Base-by-base conservation (phyloP, 2,113 vertebrate species). In the Spermophilus dauricus region DNA sequence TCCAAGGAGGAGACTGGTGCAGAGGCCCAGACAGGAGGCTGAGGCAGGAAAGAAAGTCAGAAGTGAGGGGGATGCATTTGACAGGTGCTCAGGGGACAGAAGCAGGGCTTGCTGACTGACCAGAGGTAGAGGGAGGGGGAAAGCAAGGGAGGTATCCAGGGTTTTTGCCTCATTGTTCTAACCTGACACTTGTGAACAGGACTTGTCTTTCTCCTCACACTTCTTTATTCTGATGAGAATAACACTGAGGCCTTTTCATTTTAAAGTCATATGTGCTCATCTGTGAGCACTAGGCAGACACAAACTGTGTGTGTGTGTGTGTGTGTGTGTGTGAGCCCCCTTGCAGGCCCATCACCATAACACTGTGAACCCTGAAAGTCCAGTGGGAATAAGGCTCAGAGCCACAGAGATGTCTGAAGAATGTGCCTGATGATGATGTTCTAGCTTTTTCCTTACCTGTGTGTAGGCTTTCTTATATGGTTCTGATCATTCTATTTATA, bases 41-140 rank as follows among this genome's bases (percentile, higher is more conserved):
- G 70, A 42, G 67, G n/a, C 24, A 75, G 22, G 26, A 16, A 58
- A 30, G 63, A 37, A 17, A 86, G 51, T 5, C 16, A 32, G n/a
- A 63, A 8, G 20, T 1, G 0, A 56, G 53, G 45, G 10, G 4
- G 51, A 22, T 10, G 53, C 5, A 20, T 4, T 18, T 30, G 5
- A 26, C 37, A 63, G 69, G 13, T 13, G 5, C 34, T 51, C 4
- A 11, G 24, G 37, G 48, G 82, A 42, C 5, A 37, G 58, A 56
- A 37, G 45, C 24, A 2, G 67, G 76, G 81, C 30, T 14, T 18
- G n/a, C 24, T 26, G 39, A 42, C 51, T 28, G 72, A 69, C 17
- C 11, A 20, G 39, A 51, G 37, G 73, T 9, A 5, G 20, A 51
- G n/a, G 20, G 56, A 32, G 8, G 8, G 3, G 22, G 13, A 28